Conservation (phyloP, 1,140 invertebrate species). For the Micrasema minimum region DNA sequence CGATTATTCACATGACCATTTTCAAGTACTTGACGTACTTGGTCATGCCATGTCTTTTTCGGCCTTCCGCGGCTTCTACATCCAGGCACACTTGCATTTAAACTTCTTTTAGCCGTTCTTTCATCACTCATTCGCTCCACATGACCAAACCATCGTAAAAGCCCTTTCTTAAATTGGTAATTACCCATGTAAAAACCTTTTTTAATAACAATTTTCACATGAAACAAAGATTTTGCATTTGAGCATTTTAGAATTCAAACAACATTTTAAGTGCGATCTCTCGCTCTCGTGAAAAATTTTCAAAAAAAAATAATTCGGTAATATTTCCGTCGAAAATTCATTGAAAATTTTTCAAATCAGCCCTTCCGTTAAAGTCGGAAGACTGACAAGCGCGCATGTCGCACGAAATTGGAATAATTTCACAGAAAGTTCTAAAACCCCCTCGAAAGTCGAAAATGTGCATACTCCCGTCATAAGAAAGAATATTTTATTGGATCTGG, state of each 20-base stretch:
- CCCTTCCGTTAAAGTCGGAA: not conserved
- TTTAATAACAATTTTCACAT: not conserved
- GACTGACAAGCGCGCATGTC: not conserved
- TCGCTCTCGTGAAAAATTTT: not conserved
- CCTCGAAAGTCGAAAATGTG: constrained; percentile 39
- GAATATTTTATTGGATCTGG: no score
- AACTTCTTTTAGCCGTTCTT: no score
- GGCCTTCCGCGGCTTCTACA: no score
- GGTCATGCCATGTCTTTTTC: no score
- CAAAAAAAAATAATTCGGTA: not conserved
- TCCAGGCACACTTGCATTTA: no score
- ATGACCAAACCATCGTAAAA: no score
- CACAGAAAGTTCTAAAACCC: constrained; percentile 28
- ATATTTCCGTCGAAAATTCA: not conserved
- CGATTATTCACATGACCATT: no score
- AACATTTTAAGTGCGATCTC: not conserved
- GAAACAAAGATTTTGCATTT: not conserved
- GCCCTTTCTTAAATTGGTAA: no score
- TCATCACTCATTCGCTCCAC: no score
- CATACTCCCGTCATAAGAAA: no score
- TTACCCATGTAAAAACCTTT: no score
- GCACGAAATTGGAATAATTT: constrained; percentile 37
- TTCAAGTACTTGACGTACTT: no score
- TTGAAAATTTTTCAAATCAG: not conserved
- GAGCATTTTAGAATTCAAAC: not conserved